phyloP scores from a whole-genome alignment of 2,797 vertebrate species.

The Phylloscopus collybita region DNA sequence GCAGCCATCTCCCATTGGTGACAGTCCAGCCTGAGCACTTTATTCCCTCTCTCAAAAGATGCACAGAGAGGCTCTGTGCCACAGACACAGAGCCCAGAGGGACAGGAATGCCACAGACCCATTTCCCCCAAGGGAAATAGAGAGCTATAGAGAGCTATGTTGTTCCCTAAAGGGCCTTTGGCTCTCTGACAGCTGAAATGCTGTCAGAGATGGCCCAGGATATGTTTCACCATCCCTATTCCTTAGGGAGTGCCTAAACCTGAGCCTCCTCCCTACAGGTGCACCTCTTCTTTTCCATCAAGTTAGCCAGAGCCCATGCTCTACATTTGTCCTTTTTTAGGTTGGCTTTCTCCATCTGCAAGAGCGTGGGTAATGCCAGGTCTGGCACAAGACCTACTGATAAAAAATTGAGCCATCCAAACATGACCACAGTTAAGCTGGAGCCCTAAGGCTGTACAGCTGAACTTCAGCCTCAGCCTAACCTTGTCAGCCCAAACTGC shows the following conservation, averaged over 20 bases:
- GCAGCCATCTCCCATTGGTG: accelerated
- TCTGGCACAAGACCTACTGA: neutral
- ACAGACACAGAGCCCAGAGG: accelerated
- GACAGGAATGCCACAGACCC: accelerated
- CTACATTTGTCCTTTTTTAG: neutral
- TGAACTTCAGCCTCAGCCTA: neutral
- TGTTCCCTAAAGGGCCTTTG: neutral
- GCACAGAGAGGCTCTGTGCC: accelerated
- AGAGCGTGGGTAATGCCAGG: neutral
- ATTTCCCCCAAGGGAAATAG: neutral
- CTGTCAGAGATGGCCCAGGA: too few species aligned
- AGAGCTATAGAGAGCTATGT: neutral
- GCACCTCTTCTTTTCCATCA: neutral
- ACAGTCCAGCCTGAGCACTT: neutral
- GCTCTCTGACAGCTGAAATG: neutral
- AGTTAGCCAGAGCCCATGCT: neutral
- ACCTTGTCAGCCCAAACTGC: neutral
- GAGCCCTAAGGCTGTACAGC: neutral
- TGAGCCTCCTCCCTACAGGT: neutral
- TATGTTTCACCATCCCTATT: neutral
- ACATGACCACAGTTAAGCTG: neutral
- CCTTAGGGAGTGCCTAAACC: neutral
- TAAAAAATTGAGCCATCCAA: neutral
- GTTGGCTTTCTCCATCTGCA: neutral
- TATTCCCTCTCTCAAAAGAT: neutral